Base-by-base conservation (phyloP, 2,797 vertebrate genomes). In the Lophius americanus region DNA sequence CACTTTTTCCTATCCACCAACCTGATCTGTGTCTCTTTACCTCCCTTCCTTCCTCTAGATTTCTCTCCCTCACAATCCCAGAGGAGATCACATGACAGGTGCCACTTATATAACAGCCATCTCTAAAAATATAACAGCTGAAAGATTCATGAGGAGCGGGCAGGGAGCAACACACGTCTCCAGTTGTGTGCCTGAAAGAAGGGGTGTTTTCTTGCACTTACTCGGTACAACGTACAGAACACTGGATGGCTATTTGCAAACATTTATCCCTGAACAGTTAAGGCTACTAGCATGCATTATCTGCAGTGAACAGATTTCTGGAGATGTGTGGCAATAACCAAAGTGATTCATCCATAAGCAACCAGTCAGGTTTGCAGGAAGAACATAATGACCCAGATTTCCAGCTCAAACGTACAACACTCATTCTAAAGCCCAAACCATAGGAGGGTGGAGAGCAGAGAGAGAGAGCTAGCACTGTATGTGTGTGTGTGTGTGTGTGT, bases 81-180 rank as follows among this genome's bases (percentile, higher is more conserved):
- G 82, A 61, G 48, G 86, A 91, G 89, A 90, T 93, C 92, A 92
- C 91, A 92, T 93, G 90, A 91, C 92, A 92, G 90, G 91, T 93
- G 91, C 89, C 89, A 91, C 88, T 93, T 93, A 85, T 88, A 93
- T 92, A 93, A 93, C 86, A 75, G 85, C 73, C 71, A 48, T 61
- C 72, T 85, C 92, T 93, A 93, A 92, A 93, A 93, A 93, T 93
- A 93, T 83, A 83, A 78, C 70, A 4, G 69, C 85, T 93, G 87
- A 92, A 93, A 93, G 86, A 92, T 93, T 92, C 85, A 92, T 89
- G 88, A 89, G 85, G 86, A 84, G 60, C 38, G 51, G 81, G 78
- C 66, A 7, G 83, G 63, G 83, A 82, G 81, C 53, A 62, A 64
- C 75, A 56, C 64, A 49, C 62, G 59, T 72, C 78, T 59, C 60